These are phyloP conservation scores for Pachymerium ferrugineum DNA, from an alignment of 2,888 invertebrate genomes.

Conservation along the genomic window DNA sequence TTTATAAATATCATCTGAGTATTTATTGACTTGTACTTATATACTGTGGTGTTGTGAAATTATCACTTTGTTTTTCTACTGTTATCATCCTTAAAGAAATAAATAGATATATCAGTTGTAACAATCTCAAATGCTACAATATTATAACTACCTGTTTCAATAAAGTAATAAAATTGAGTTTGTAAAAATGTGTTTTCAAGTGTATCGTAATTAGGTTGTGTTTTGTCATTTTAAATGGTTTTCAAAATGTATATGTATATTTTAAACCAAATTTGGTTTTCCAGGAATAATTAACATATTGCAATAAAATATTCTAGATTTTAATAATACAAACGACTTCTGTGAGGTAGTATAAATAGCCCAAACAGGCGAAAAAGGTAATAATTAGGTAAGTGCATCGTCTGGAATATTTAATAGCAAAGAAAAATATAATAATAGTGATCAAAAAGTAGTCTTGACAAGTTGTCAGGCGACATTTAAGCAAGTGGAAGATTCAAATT, in stretches of 20 bases:
- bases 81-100: no score
- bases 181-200: no score
- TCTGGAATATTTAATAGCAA: slow-evolving; percentile 23
- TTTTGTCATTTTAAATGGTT: background rate
- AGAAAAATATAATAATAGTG: slow-evolving; percentile 22
- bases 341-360: background rate
- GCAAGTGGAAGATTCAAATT: slow-evolving; percentile 13
- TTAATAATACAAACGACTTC: background rate
- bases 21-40: no score
- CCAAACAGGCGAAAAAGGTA: background rate
- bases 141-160: no score
- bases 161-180: no score
- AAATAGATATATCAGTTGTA: no score
- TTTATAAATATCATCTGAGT: no score
- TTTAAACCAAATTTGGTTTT: background rate
- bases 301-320: background rate
- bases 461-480: slow-evolving; percentile 14
- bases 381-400: slow-evolving; percentile 22
- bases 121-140: no score
- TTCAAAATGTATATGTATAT: no score
- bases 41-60: no score
- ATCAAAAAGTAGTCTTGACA: slow-evolving; percentile 3
- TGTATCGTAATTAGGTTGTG: background rate
- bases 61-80: no score
- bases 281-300: background rate